These are phyloP conservation scores for Mimumesa dahlbomi DNA, from an alignment of 2,888 invertebrate genomes.

Conservation along the genomic window DNA sequence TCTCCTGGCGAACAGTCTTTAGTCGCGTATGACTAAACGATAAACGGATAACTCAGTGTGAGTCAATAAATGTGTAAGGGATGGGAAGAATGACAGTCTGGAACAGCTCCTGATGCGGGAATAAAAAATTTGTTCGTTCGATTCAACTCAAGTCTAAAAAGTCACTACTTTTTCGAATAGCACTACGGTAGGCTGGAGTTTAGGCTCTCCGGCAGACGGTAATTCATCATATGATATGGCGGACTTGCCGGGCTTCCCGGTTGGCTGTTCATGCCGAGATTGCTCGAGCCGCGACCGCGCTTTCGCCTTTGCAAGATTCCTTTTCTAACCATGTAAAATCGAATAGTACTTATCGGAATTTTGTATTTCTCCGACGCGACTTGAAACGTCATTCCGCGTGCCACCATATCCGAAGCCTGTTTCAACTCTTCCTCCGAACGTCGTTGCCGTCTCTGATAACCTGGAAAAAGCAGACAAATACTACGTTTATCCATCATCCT, in stretches of 20 bases:
- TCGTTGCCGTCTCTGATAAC: conserved; percentile 81
- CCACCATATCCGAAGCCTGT: conserved; percentile 92
- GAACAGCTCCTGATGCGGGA: conserved; percentile 74
- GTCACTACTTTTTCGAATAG: conserved; percentile 67
- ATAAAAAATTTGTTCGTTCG: conserved; percentile 70
- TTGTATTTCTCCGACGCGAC: conserved; percentile 93
- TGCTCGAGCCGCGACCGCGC: conserved; percentile 86
- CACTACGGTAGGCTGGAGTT: conserved; percentile 80
- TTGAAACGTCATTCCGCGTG: conserved; percentile 93
- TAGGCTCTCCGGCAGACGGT: conserved; percentile 85
- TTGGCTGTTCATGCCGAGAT: conserved; percentile 78
- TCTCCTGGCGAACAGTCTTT: conserved; percentile 42
- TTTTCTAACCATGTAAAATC: conserved; percentile 93
- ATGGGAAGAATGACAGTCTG: conserved; percentile 66
- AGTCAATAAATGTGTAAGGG: conserved; percentile 56
- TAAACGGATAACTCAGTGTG: conserved; percentile 53
- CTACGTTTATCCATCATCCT: no score
- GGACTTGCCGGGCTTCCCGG: conserved; percentile 86
- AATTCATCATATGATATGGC: conserved; percentile 89
- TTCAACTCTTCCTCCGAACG: conserved; percentile 89
- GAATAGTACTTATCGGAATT: conserved; percentile 93
- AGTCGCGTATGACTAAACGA: conserved; percentile 38
- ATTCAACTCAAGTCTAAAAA: conserved; percentile 72
- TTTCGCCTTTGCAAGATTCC: conserved; percentile 90
- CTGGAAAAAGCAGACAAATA: conserved; percentile 53